phyloP scores from a whole-genome alignment of 2,797 vertebrate genomes.

The Geotrypetes seraphini region DNA sequence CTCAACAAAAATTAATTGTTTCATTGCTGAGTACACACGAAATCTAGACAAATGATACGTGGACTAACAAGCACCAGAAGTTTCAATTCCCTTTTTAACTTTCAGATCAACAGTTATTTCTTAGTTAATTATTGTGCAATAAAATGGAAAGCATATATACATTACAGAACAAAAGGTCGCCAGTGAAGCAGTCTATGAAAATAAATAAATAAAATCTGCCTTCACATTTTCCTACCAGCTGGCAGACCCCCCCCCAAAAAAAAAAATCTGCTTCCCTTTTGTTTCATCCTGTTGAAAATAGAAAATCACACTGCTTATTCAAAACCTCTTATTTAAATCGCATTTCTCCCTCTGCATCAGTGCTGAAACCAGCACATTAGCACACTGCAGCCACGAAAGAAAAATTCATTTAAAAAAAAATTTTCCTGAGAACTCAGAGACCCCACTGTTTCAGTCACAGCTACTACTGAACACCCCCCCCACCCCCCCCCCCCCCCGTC shows the following conservation, averaged over 20 bases:
- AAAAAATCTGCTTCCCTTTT: conserved; percentile 44
- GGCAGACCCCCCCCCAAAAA: conserved; percentile 35
- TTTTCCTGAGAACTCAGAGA: no score
- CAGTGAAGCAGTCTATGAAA: no score
- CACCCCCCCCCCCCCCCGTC: no score
- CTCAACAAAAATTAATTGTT: no score
- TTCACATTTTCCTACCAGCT: conserved; percentile 33
- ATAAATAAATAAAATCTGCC: conserved; percentile 29
- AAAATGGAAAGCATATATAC: conserved; percentile 27
- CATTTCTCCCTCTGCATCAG: conserved; percentile 32
- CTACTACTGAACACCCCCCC: no score
- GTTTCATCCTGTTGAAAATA: conserved; percentile 47
- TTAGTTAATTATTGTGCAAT: conserved; percentile 31
- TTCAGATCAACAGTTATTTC: conserved; percentile 42
- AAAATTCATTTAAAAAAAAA: no score
- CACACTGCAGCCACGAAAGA: no score
- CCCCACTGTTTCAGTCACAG: no score
- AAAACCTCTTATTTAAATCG: conserved; percentile 38
- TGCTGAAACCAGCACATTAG: conserved; percentile 44
- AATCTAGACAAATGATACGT: no score
- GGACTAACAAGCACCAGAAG: conserved; percentile 6
- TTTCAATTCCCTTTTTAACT: conserved; percentile 16
- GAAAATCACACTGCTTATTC: conserved; percentile 47
- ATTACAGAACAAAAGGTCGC: no score
- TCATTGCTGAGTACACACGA: no score